phyloP scores from a whole-genome alignment of 1,140 invertebrate species.

The Oedothorax gibbosus region DNA sequence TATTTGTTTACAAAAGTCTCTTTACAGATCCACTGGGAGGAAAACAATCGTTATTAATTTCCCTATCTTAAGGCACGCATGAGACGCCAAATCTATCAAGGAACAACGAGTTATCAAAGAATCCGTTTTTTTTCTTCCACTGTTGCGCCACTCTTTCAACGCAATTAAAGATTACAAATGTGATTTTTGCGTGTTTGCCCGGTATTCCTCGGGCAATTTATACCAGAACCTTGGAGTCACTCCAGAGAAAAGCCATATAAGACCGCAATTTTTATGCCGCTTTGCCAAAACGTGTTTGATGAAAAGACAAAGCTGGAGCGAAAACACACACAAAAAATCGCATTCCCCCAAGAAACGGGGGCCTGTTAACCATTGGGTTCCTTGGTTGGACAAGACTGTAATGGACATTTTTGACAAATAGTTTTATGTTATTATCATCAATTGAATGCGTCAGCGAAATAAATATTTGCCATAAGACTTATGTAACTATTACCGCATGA shows the following conservation, averaged over 20 bases:
- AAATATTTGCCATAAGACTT: no score
- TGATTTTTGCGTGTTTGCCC: conserved; percentile 51
- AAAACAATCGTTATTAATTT: conserved; percentile 30
- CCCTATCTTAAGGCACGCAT: conserved; percentile 6
- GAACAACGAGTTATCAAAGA: background rate
- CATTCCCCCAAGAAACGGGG: background rate
- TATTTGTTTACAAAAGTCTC: conserved; percentile 6
- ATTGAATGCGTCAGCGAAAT: no score
- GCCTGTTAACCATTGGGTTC: conserved; percentile 21
- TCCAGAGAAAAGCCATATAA: conserved; percentile 11
- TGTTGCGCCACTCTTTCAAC: background rate
- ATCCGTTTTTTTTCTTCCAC: background rate
- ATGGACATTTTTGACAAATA: no score
- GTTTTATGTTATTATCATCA: no score
- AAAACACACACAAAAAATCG: conserved; percentile 38
- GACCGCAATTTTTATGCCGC: conserved; percentile 26
- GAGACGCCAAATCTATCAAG: background rate
- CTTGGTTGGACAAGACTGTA: no score
- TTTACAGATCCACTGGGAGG: background rate
- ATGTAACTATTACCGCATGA: no score
- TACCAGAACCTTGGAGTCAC: conserved; percentile 4
- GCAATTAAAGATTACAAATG: conserved; percentile 48
- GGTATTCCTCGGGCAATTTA: conserved; percentile 24
- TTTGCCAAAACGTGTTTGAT: conserved; percentile 23
- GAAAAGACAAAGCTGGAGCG: conserved; percentile 10